Evolutionary conservation across 2,113 vertebrate species (phyloP).

Genomic region (Oreotrochilus melanogaster): DNA sequence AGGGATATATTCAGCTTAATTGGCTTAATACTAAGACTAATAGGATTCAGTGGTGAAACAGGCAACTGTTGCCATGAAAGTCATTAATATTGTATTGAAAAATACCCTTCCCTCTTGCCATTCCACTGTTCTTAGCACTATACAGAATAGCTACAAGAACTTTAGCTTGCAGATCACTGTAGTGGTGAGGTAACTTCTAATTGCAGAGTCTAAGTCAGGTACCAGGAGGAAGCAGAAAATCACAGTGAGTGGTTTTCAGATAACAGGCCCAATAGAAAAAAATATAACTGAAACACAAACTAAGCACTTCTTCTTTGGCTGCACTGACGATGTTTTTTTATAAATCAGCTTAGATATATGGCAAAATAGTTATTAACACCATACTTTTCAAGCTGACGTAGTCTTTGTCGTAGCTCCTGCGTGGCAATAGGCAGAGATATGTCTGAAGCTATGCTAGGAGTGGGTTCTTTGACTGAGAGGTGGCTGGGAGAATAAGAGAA

Average conservation of each 20-base stretch:
- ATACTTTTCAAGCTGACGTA: conserved; percentile 93
- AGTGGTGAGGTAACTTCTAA: not conserved
- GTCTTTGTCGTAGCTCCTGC: conserved; percentile 91
- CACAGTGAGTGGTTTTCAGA: not conserved
- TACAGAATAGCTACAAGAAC: not conserved
- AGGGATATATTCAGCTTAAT: not conserved
- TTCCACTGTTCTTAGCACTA: not conserved
- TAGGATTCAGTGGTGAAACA: not conserved
- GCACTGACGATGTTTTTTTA: not conserved
- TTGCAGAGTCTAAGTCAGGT: not conserved
- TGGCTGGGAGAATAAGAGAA: conserved; percentile 83
- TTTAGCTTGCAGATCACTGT: not conserved
- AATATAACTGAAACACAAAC: not conserved
- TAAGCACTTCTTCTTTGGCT: not conserved
- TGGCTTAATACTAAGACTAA: not conserved
- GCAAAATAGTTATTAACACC: not conserved
- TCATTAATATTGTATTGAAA: not conserved
- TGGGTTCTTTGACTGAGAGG: conserved; percentile 88
- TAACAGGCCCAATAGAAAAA: not conserved
- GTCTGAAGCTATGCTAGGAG: conserved; percentile 95
- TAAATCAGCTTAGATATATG: not conserved
- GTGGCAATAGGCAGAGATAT: conserved; percentile 91
- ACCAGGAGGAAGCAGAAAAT: not conserved
- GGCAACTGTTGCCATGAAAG: not conserved
- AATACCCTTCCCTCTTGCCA: not conserved